These are phyloP conservation scores for Prosapia bicincta DNA, from an alignment of 2,888 invertebrate genomes.

Conservation along the genomic window DNA sequence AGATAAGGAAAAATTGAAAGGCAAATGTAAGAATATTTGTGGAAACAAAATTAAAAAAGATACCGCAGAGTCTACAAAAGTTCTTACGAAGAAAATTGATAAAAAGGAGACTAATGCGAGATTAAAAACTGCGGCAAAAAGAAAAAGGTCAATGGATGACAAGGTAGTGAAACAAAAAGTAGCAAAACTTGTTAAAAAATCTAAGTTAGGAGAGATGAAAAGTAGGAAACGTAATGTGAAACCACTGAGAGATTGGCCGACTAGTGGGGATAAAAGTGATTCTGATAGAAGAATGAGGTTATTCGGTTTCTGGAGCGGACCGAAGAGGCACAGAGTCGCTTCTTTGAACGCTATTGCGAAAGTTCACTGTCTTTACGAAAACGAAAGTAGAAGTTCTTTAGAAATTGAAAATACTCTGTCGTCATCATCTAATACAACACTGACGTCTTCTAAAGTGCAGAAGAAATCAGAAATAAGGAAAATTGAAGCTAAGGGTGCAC, in stretches of 20 bases:
- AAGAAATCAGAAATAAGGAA: slow-evolving; percentile 32
- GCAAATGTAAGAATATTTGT: not conserved
- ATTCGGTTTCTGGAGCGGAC: slow-evolving; percentile 51
- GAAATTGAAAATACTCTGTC: slow-evolving; percentile 31
- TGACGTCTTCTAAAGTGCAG: slow-evolving; percentile 24
- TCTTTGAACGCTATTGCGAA: slow-evolving; percentile 86
- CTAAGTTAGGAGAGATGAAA: slow-evolving; percentile 25
- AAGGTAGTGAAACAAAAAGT: slow-evolving; percentile 42
- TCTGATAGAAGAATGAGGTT: slow-evolving; percentile 40
- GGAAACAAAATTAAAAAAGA: slow-evolving; percentile 51
- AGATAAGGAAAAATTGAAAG: not conserved
- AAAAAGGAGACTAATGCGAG: slow-evolving; percentile 42
- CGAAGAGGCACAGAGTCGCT: slow-evolving; percentile 81
- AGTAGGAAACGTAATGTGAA: slow-evolving; percentile 23
- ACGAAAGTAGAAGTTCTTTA: slow-evolving; percentile 53
- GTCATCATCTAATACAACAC: slow-evolving; percentile 16
- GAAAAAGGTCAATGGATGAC: slow-evolving; percentile 41
- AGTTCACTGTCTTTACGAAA: slow-evolving; percentile 88
- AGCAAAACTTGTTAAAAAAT: slow-evolving; percentile 43
- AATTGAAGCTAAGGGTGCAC: slow-evolving; percentile 33
- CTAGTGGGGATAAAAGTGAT: slow-evolving; percentile 44
- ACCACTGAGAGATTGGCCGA: slow-evolving; percentile 29
- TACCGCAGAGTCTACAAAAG: slow-evolving; percentile 49
- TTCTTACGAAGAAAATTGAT: slow-evolving; percentile 48
- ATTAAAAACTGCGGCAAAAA: slow-evolving; percentile 36